Base-by-base conservation (phyloP, 2,113 vertebrate genomes). In the Takifugu bimaculatus region DNA sequence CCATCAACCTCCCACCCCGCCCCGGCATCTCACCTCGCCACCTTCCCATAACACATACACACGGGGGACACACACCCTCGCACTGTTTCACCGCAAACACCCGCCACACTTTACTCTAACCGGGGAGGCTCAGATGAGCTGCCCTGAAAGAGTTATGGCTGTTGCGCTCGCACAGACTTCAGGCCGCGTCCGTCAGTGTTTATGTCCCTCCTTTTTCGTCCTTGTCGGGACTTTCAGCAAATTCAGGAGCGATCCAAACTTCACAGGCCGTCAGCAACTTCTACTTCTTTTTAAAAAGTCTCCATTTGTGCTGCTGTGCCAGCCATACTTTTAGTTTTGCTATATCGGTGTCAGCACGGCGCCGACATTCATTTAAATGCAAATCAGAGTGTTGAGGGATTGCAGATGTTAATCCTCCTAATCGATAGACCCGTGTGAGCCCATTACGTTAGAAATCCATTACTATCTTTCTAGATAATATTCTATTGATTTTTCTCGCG, bases 81-180 rank as follows among this genome's bases (percentile, higher is more conserved):
- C 63, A 53, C 57, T 63, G 74, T 78, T 68, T 76, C 74, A 74
- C 58, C 65, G 66, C 82, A 75, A 63, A 65, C 78, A 63, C 61
- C 60, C 55, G 6, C 65, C 48, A 60, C 28, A 5, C 68, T 54
- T 39, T 39, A 39, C 9, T 75, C 79, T 48, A 67, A 57, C 56
- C 70, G 13, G 50, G 42, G 75, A 93, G 89, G 90, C 85, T 90
- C 88, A 94, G 94, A 97, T 97, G 95, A 98, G 93, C 92, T 96
- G 93, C 93, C 93, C 86, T 82, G 72, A 89, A 85, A 96, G 95
- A 97, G 91, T 97, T 96, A 99, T 96, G 93, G 93, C 88, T 92
- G 94, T 92, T 93, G 92, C 91, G 91, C 92, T 94, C 93, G 94
- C 93, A 92, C 92, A 92, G 92, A 91, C 92, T 91, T 92, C 90